Evolutionary conservation across 2,888 invertebrate species (phyloP), one percentile per base, ranked within the genome.

Genomic region (Vannuccia rotundouncinata): DNA sequence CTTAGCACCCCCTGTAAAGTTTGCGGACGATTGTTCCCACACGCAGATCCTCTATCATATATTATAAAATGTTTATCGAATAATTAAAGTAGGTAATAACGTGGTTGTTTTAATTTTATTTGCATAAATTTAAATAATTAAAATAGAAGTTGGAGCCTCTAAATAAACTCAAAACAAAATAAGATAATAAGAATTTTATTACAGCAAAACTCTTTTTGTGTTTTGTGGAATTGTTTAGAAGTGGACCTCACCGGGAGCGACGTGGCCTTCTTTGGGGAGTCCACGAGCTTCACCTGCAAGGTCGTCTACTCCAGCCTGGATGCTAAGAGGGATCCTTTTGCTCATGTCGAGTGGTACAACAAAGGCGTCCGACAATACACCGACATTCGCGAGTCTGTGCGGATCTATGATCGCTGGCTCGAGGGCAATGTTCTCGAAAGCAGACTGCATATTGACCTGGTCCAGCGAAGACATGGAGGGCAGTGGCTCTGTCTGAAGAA

Each of bases 301-400:
- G 75, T 30, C 0, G 17, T 13, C 10, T 75, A 29, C 25, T 30
- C 29, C 1, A 13, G 75, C 28, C 75, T 29, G 25, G 75, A 75
- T 1, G 75, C 75, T 27, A 29, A 30, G 2, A 0, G 75, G 0
- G 30, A 75, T 5, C 75, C 75, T 1, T 29, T 29, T 27, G 75
- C 75, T 30, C 30, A 29, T 1, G 75, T 75, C 0, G 75, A 75
- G 28, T 75, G 75, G 75, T 75, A 75, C 25, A 22, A 75, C 5
- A 22, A 1, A 27, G 75, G 75, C 22, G 2, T 75, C 0, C 75
- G 75, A 1, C 75, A 75, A 30, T 1, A 29, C 1, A 75, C 29
- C 75, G 27, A 75, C 17, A 30, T n/a, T 27, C n/a, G 28, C 25
- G 30, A 30, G 17, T 17, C 5, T 22, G 27, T 75, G 25, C n/a